A percentile compares a stretch with the other conserved stretches of the same genome.
Evolutionary conservation across 92 coral and sea anemone species (phyloP).

Genomic region (Phymanthus crucifer): DNA sequence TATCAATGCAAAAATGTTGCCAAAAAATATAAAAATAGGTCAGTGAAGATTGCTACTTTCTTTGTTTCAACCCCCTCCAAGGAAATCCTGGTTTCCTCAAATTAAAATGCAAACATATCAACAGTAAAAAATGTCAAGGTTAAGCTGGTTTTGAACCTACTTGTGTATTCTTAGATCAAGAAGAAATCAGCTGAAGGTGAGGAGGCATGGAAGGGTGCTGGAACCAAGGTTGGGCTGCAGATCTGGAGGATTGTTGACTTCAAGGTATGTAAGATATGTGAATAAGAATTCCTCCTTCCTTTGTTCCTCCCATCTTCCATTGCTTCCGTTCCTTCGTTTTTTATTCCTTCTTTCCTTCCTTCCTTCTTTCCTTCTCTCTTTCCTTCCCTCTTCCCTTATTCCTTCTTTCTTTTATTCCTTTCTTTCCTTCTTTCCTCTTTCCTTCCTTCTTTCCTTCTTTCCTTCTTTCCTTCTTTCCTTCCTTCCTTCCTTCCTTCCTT

Average conservation of each 20-base stretch:
- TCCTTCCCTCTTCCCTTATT: background rate
- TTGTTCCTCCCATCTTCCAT: no score
- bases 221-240: constrained; percentile 42
- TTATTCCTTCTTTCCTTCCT: background rate
- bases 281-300: no score
- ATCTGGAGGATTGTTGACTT: constrained; percentile 52
- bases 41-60: no score
- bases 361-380: background rate
- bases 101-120: background rate
- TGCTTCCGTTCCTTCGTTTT: background rate
- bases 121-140: background rate
- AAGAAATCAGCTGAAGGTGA: constrained; percentile 34
- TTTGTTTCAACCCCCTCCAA: no score
- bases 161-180: constrained; percentile 18
- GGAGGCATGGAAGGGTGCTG: constrained; percentile 50
- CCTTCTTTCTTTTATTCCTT: background rate
- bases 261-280: constrained; percentile 6
- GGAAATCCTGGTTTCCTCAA: background rate
- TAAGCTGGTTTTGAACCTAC: background rate
- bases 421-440: background rate
- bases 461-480: background rate
- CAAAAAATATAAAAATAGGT: no score
- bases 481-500: background rate
- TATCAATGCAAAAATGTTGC: no score
- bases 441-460: background rate